phyloP scores from a whole-genome alignment of 2,113 vertebrate genomes.

The Myodes glareolus region DNA sequence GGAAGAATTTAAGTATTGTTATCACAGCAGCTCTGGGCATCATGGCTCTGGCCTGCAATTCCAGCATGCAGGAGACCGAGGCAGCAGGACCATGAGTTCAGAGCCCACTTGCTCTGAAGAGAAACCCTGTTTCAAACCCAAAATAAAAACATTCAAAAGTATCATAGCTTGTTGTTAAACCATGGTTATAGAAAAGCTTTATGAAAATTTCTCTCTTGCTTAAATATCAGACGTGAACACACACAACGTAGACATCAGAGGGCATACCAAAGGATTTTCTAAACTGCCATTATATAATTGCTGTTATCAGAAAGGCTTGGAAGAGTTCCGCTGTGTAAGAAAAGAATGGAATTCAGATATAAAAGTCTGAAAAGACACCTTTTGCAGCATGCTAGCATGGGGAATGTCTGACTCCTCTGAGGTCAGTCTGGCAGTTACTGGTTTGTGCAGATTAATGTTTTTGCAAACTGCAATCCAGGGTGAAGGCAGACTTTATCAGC shows the following conservation, averaged over 20 bases:
- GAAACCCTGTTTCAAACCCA: not conserved
- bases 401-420: not conserved
- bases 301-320: constrained; percentile 2
- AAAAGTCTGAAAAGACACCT: not conserved
- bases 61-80: not conserved
- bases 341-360: not conserved
- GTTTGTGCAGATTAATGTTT: not conserved
- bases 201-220: not conserved
- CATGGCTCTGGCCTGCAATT: not conserved
- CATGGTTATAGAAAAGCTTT: not conserved
- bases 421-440: not conserved
- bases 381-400: not conserved
- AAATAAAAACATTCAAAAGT: not conserved
- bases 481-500: not conserved
- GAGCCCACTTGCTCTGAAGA: not conserved
- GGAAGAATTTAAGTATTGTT: not conserved
- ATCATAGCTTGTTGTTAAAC: not conserved
- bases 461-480: not conserved
- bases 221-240: not conserved
- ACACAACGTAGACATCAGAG: not conserved
- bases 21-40: not conserved
- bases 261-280: not conserved
- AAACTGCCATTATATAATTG: not conserved
- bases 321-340: not conserved
- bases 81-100: not conserved